Evolutionary conservation across 2,113 vertebrate species (phyloP).

Genomic region (Ascaphus truei): DNA sequence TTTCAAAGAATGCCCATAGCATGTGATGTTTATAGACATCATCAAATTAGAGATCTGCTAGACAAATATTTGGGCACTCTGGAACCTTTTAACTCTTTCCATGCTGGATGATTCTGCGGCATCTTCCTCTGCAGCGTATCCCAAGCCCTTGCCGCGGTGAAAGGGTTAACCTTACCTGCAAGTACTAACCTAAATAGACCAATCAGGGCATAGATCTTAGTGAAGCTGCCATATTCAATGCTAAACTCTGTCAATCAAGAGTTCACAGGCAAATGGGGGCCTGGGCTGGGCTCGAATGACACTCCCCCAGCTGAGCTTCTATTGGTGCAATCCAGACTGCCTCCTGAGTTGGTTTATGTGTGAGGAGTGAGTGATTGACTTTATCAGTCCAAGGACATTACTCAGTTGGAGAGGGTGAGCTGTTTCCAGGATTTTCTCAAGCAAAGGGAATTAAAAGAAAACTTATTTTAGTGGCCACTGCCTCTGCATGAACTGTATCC

Average conservation of each 20-base stretch:
- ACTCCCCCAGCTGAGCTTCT: constrained; percentile 51
- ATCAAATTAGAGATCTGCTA: background rate
- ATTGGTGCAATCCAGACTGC: constrained; percentile 79
- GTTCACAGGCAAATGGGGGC: constrained; percentile 67
- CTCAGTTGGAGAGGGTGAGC: constrained; percentile 77
- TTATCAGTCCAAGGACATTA: constrained; percentile 95
- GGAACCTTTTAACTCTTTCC: constrained; percentile 22
- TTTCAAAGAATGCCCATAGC: background rate
- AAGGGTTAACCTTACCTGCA: constrained; percentile 69
- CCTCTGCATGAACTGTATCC: constrained; percentile 24
- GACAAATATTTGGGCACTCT: constrained; percentile 18
- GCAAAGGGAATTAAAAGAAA: constrained; percentile 33
- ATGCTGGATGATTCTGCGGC: background rate
- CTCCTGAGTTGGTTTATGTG: constrained; percentile 89
- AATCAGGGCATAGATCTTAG: constrained; percentile 72
- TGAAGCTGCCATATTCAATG: constrained; percentile 79
- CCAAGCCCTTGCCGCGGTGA: background rate
- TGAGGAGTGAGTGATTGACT: constrained; percentile 90
- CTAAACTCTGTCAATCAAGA: constrained; percentile 73
- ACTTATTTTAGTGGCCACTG: constrained; percentile 13
- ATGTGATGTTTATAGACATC: constrained; percentile 10
- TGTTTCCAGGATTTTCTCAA: constrained; percentile 32
- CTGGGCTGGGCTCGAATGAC: constrained; percentile 70
- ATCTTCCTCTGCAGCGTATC: background rate
- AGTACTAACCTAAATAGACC: constrained; percentile 62